These are phyloP conservation scores for Tetramorium simillimum DNA, from an alignment of 1,140 invertebrate genomes.

Conservation along the genomic window DNA sequence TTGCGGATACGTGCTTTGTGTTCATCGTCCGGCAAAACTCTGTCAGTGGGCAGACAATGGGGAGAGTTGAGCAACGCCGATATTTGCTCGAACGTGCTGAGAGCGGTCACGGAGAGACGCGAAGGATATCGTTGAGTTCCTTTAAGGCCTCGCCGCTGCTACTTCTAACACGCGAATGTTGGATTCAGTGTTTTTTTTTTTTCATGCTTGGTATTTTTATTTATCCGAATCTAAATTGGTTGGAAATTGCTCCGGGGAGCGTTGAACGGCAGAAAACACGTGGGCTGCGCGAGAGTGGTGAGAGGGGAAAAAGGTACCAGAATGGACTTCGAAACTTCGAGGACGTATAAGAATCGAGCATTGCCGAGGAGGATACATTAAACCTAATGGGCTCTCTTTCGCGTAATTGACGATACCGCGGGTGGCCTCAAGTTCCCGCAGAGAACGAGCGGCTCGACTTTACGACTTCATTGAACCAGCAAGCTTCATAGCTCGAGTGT, in stretches of 20 bases:
- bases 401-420: constrained; percentile 83
- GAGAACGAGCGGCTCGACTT: constrained; percentile 62
- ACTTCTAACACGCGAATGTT: neutral
- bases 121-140: constrained; percentile 12
- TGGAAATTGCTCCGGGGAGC: neutral
- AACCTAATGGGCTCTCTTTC: constrained; percentile 80
- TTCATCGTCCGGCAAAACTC: constrained; percentile 81
- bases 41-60: constrained; percentile 77
- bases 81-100: constrained; percentile 51
- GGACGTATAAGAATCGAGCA: constrained; percentile 77
- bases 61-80: constrained; percentile 74
- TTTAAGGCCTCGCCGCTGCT: neutral
- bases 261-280: neutral
- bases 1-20: constrained; percentile 80
- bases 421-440: constrained; percentile 75
- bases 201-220: neutral
- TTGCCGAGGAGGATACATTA: constrained; percentile 77
- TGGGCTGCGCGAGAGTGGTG: neutral
- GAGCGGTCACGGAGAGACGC: constrained; percentile 28
- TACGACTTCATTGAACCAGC: constrained; percentile 68
- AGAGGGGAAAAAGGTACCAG: neutral
- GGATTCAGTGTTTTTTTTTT: neutral
- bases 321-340: constrained; percentile 5
- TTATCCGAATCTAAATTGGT: neutral
- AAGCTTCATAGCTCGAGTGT: neutral